Evolutionary conservation across 2,113 vertebrate genomes (phyloP).

Genomic region (Amphilophus citrinellus): DNA sequence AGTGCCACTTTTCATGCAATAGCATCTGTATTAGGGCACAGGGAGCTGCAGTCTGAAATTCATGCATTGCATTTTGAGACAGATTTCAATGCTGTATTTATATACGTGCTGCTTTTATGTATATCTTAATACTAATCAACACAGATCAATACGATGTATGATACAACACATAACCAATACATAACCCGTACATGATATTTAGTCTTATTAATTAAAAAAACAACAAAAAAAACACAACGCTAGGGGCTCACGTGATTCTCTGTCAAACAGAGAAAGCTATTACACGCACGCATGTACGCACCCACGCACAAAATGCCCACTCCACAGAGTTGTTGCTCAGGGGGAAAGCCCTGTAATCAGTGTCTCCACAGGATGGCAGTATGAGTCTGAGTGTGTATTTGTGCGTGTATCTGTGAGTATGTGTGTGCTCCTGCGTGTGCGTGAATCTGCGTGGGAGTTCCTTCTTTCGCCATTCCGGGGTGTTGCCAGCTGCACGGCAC

Average conservation of each 20-base stretch:
- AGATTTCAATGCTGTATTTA: neutral
- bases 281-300: conserved; percentile 1
- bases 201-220: neutral
- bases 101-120: neutral
- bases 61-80: neutral
- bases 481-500: conserved; percentile 76
- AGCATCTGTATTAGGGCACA: no score
- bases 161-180: neutral
- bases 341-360: conserved; percentile 74
- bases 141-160: neutral
- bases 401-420: conserved; percentile 20
- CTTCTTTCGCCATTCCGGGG: conserved; percentile 83
- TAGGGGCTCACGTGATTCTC: conserved; percentile 20
- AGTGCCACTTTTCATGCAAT: no score
- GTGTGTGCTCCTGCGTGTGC: conserved; percentile 30
- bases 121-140: neutral
- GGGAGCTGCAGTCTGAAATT: neutral
- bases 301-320: conserved; percentile 35
- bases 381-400: conserved; percentile 57
- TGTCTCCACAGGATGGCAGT: conserved; percentile 84
- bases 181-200: neutral
- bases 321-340: conserved; percentile 13
- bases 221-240: neutral
- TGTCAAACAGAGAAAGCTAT: conserved; percentile 22
- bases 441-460: conserved; percentile 82